phyloP scores from a whole-genome alignment of 2,797 vertebrate genomes.

The Graptemys geographica region DNA sequence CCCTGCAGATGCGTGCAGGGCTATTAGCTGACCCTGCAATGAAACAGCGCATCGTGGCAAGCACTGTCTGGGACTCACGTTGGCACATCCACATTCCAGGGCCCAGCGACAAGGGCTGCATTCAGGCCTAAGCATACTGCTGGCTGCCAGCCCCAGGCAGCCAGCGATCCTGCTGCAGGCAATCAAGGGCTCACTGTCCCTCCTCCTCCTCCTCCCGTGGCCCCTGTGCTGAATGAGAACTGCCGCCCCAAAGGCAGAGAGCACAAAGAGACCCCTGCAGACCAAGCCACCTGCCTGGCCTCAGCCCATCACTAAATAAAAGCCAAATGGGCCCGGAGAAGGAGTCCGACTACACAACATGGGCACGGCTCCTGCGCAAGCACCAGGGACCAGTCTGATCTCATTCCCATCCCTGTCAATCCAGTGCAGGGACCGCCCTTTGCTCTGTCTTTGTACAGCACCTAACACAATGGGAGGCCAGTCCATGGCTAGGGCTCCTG shows the following conservation, averaged over 20 bases:
- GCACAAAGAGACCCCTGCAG: background rate
- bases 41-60: background rate
- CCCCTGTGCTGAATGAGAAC: background rate
- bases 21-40: background rate
- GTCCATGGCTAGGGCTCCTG: background rate
- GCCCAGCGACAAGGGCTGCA: background rate
- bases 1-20: background rate
- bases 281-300: background rate
- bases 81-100: background rate
- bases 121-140: background rate
- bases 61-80: background rate
- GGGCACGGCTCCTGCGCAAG: accelerated
- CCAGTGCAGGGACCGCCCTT: background rate
- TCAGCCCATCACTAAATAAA: background rate
- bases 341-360: background rate
- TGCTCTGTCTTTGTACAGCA: background rate
- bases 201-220: accelerated
- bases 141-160: accelerated
- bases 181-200: background rate
- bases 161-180: background rate
- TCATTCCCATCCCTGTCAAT: background rate
- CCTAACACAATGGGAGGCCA: background rate
- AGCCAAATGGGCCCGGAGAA: background rate
- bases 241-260: background rate
- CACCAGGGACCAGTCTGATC: background rate